These are phyloP conservation scores for Parnassius mnemosyne DNA, from an alignment of 2,888 invertebrate genomes.

Conservation along the genomic window DNA sequence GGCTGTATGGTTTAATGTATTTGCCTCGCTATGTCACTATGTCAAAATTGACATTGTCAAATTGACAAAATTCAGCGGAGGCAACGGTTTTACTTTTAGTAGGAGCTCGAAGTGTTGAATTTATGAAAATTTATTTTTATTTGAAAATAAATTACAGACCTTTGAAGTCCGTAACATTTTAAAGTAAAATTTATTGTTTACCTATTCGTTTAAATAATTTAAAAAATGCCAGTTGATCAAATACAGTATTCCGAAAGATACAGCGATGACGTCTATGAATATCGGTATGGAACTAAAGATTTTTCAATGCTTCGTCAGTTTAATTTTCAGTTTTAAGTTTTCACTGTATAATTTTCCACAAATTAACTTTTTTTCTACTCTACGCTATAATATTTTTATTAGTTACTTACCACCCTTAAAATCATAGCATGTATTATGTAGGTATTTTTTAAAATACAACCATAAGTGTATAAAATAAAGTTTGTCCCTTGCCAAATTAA, in stretches of 20 bases:
- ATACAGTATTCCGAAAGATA: conserved; percentile 97
- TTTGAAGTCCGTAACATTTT: background rate
- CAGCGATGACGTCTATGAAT: conserved; percentile 91
- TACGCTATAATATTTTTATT: too few relatives aligned
- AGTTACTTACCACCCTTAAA: too few relatives aligned
- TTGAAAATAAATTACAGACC: background rate
- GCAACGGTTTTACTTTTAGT: conserved; percentile 7
- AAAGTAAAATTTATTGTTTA: background rate
- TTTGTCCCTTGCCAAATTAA: too few relatives aligned
- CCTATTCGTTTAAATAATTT: conserved; percentile 1
- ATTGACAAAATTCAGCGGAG: conserved; percentile 18
- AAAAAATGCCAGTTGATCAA: conserved; percentile 86
- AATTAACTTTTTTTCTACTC: too few relatives aligned
- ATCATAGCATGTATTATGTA: too few relatives aligned
- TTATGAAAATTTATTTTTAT: background rate
- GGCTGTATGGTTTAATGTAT: too few relatives aligned
- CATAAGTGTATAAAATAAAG: too few relatives aligned
- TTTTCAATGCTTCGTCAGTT: background rate
- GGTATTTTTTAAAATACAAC: too few relatives aligned
- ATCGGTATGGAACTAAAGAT: conserved; percentile 81
- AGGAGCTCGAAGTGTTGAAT: too few relatives aligned
- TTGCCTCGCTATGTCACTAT: too few relatives aligned
- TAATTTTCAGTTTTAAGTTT: too few relatives aligned
- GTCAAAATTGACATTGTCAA: conserved; percentile 6
- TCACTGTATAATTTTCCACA: too few relatives aligned